Base-by-base conservation (phyloP, 2,888 invertebrate genomes). In the Caenorhabditis angaria region DNA sequence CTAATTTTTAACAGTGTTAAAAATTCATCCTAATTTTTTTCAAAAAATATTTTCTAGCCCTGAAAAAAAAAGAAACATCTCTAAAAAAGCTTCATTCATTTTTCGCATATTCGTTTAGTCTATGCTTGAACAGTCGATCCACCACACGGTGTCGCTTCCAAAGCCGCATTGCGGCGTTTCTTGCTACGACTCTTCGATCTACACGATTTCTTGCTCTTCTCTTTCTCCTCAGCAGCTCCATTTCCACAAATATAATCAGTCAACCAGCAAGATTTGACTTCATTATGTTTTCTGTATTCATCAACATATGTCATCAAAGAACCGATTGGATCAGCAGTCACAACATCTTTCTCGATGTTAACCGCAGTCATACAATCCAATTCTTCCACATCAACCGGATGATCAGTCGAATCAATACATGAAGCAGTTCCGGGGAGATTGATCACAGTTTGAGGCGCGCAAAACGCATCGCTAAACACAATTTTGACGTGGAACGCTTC, bases 361-460 rank as follows among this genome's bases (percentile, higher is more conserved):
- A 71, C 29, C 1, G 70, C 70, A 20, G 70, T 71, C 14, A n/a
- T 5, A 18, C 66, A 66, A 29, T 71, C 70, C 54, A 66, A 41
- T 47, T 71, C 70, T 22, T 66, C 70, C 25, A 71, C 60, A 59
- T 71, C 66, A 24, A 66, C 65, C 29, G 66, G 70, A 61, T 71
- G 65, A 32, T 71, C 70, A 2, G 48, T 48, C 51, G 66, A 63
- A 12, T 71, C 70, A 48, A 71, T 66, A 32, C 70, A 71, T 59
- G 54, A 5, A 18, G 70, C 65, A 29, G n/a, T 32, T 48, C 70
- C 70, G 6, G 70, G 70, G 41, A 71, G 25, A 47, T 71, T 71
- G 65, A 71, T 29, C 41, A 71, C 55, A 0, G 66, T 71, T 50
- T 66, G 59, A 48, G 70, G 70, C 3, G 70, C 70, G 59, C 66